Percentiles rank a stretch among this genome's conserved stretches.
Evolutionary conservation across 2,797 vertebrate species (phyloP).

Genomic region (Nyctibius grandis): DNA sequence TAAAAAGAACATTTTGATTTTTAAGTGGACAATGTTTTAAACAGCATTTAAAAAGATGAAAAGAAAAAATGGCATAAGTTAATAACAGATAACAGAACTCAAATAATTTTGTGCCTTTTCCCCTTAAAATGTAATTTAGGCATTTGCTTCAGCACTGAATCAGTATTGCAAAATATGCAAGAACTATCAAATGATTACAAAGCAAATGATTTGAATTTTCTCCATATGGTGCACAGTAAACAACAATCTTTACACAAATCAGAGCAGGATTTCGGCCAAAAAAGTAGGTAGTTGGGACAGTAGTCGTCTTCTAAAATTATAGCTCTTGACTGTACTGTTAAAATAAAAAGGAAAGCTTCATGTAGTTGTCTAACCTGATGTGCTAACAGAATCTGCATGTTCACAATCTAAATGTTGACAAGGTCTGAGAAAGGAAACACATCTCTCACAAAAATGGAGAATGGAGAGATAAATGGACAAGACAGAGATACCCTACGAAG

Average conservation of each 20-base stretch:
- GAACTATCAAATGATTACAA: background rate
- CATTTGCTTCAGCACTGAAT: background rate
- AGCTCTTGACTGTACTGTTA: background rate
- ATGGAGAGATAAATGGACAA: background rate
- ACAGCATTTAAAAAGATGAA: background rate
- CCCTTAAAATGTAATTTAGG: background rate
- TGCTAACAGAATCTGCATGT: background rate
- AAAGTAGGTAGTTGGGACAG: background rate
- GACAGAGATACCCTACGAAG: background rate
- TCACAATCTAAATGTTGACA: background rate
- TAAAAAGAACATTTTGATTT: background rate
- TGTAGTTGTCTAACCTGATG: background rate
- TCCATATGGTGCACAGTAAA: constrained; percentile 15
- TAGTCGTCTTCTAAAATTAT: constrained; percentile 27
- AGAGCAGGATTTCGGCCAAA: constrained; percentile 29
- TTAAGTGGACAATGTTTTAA: background rate
- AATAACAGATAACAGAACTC: background rate
- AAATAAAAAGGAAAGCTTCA: constrained; percentile 12
- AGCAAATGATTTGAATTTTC: constrained; percentile 12
- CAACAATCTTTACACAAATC: constrained; percentile 13
- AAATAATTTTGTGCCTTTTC: background rate
- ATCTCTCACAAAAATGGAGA: background rate
- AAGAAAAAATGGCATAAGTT: background rate
- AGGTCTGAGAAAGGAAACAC: background rate
- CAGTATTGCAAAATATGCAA: background rate